Base-by-base conservation (phyloP, 2,113 vertebrate species). In the Fregata magnificens region DNA sequence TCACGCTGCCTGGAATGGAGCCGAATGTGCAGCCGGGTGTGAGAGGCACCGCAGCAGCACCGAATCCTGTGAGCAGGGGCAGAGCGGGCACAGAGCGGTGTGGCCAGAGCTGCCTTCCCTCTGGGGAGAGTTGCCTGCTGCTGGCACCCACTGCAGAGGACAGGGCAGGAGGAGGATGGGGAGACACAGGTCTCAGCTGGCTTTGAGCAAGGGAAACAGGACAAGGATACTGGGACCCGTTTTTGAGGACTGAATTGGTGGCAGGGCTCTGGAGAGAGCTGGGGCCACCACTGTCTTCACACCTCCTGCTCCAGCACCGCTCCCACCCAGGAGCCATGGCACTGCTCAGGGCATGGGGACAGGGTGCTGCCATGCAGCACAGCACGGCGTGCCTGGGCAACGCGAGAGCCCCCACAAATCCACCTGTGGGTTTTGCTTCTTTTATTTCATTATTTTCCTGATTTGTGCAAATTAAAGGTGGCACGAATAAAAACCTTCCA, bases 81-180 rank as follows among this genome's bases (percentile, higher is more conserved):
- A 22, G 66, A 20, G 25, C 3, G 2, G 82, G 32, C 0, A 5
- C 38, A 44, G 49, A 2, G 1, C 7, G n/a, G 36, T 16, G 10
- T 0, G 17, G 32, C 12, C 38, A 10, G 76, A 53, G 82, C 63
- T 29, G 10, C 31, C 36, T 1, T 7, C 32, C 42, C 47, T 15
- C 20, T 3, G 0, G 9, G 40, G 15, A n/a, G 34, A 45, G 17
- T 32, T 8, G 24, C 19, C 61, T 29, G 47, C 62, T 49, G 71
- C 52, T 9, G 0, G 61, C 69, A 72, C 10, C 66, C n/a, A 0
- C 2, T 5, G 7, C 6, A 3, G 45, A 31, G 65, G n/a, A 59
- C 7, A 10, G 50, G 44, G 49, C 15, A 11, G 38, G n/a, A 49
- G 40, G 29, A 83, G 52, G 70, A 14, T 14, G 56, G 55, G 38